A percentile compares a stretch with the other conserved stretches of the same genome.
phyloP scores from a whole-genome alignment of 1,140 invertebrate species.

The Brachionus calyciflorus region DNA sequence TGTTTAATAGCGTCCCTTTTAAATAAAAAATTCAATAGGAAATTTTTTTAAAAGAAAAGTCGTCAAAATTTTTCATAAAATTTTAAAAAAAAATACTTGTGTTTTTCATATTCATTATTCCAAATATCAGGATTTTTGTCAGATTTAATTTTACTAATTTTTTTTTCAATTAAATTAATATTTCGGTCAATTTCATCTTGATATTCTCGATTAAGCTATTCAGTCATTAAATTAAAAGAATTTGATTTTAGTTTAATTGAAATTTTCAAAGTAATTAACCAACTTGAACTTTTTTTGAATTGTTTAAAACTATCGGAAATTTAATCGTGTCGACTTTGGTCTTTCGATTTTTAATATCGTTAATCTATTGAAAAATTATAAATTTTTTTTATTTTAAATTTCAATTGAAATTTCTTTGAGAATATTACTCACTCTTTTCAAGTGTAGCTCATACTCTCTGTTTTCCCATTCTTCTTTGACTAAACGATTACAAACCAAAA shows the following conservation, averaged over 20 bases:
- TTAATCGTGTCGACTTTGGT: background rate
- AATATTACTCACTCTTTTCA: constrained; percentile 17
- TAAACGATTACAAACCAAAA: background rate
- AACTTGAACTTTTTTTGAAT: constrained; percentile 35
- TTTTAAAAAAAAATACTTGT: background rate
- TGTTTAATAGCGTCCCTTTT: too few species aligned
- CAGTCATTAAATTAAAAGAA: too few species aligned
- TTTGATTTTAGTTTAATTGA: background rate
- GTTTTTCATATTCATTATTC: constrained; percentile 8
- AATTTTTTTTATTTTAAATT: too few species aligned
- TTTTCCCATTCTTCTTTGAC: constrained; percentile 45
- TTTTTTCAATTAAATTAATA: background rate
- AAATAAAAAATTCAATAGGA: too few species aligned
- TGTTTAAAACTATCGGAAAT: constrained; percentile 32
- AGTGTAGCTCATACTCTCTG: constrained; percentile 25
- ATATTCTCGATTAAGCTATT: constrained; percentile 14
- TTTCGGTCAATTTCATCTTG: background rate
- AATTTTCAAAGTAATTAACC: background rate
- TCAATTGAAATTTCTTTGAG: background rate
- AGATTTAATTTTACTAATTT: constrained; percentile 14
- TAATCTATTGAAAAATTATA: background rate
- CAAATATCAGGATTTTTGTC: constrained; percentile 23
- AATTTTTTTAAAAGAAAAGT: too few species aligned
- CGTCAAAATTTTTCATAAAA: too few species aligned
- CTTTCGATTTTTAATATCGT: constrained; percentile 31